These are phyloP conservation scores for Mesoligia furuncula DNA, from an alignment of 2,888 invertebrate species.

Conservation along the genomic window DNA sequence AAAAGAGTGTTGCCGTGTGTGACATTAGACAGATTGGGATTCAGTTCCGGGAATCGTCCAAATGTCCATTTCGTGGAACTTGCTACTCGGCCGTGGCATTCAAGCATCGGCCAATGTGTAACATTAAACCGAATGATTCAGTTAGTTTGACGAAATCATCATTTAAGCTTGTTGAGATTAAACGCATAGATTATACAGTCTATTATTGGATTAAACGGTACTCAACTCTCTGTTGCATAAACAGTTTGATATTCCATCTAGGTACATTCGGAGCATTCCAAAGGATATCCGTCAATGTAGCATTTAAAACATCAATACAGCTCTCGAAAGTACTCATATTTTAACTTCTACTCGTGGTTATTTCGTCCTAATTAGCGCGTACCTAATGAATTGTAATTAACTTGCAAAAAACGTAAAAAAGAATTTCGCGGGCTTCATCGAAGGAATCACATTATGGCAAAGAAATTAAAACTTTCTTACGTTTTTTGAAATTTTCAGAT, in stretches of 20 bases:
- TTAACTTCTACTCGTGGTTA: too few species aligned
- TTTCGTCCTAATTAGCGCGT: too few species aligned
- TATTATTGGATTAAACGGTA: too few species aligned
- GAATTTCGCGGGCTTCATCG: too few species aligned
- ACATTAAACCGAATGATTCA: background rate
- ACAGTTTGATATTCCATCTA: background rate
- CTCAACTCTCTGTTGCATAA: background rate
- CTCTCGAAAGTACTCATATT: background rate
- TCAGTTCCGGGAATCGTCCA: slow-evolving; percentile 6
- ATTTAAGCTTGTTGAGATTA: background rate
- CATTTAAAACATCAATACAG: background rate
- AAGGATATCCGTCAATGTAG: background rate
- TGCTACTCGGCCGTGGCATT: slow-evolving; percentile 10
- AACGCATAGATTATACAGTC: too few species aligned
- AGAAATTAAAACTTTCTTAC: too few species aligned
- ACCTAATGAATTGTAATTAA: too few species aligned
- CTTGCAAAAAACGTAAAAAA: too few species aligned
- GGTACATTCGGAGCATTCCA: background rate
- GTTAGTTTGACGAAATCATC: background rate
- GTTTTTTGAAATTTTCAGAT: too few species aligned
- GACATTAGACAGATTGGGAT: slow-evolving; percentile 24
- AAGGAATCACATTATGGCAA: too few species aligned
- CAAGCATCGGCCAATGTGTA: background rate
- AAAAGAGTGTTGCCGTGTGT: background rate
- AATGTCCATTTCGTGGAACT: slow-evolving; percentile 11